Evolutionary conservation across 2,888 invertebrate species (phyloP).

Genomic region (Drosophila imparisetae): DNA sequence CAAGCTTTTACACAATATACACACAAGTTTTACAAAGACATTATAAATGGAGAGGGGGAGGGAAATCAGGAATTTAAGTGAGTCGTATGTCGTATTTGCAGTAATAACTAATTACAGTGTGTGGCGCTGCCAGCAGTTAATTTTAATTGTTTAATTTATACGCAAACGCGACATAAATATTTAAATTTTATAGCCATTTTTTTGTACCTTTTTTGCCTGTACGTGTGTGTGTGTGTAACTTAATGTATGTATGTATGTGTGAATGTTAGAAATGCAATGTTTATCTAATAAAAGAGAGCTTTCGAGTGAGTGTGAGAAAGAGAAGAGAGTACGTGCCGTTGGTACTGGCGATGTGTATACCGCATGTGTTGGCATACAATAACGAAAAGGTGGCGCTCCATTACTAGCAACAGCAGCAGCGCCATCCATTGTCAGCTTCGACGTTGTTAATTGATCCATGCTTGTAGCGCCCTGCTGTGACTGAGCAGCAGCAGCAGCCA

Average conservation of each 20-base stretch:
- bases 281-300: background rate
- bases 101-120: background rate
- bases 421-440: conserved; percentile 30
- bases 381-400: conserved; percentile 85
- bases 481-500: conserved; percentile 23
- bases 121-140: background rate
- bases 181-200: background rate
- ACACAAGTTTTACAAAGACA: background rate
- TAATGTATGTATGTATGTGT: conserved; percentile 16
- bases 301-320: conserved; percentile 4
- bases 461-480: conserved; percentile 26
- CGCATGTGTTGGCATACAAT: conserved; percentile 88
- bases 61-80: background rate
- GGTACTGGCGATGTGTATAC: conserved; percentile 87
- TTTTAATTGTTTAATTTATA: background rate
- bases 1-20: background rate
- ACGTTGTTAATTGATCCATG: conserved; percentile 35
- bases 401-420: conserved; percentile 56
- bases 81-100: background rate
- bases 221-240: conserved; percentile 5
- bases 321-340: conserved; percentile 86
- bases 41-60: background rate
- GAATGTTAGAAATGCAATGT: conserved; percentile 4
- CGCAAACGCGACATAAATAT: background rate
- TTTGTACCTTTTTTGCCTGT: background rate